phyloP scores from a whole-genome alignment of 2,113 vertebrate genomes.

The Gymnobelideus leadbeateri region DNA sequence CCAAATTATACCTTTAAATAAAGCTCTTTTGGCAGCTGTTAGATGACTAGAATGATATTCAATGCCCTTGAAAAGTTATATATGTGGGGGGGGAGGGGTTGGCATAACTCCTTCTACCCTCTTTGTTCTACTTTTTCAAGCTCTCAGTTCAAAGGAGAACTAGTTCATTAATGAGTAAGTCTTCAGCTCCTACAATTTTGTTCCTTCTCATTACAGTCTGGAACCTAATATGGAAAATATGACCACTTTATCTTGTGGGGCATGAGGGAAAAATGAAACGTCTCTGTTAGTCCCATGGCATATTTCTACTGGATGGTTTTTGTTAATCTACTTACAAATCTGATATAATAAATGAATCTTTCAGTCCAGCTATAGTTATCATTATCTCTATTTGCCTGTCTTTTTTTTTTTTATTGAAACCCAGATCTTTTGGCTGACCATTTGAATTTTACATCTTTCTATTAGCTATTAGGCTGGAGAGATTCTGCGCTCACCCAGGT shows the following conservation, averaged over 20 bases:
- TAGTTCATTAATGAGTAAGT: constrained; percentile 80
- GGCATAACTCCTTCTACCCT: constrained; percentile 60
- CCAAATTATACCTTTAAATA: constrained; percentile 2
- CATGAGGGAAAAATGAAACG: constrained; percentile 68
- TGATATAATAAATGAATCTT: background rate
- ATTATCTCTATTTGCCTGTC: background rate
- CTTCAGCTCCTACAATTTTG: constrained; percentile 61
- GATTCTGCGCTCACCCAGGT: background rate
- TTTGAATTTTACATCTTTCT: background rate
- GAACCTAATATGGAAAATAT: constrained; percentile 77
- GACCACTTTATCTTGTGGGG: constrained; percentile 69
- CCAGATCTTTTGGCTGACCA: background rate
- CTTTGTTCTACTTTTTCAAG: constrained; percentile 78
- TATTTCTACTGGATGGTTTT: constrained; percentile 53
- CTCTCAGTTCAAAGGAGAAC: constrained; percentile 66
- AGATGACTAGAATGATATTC: constrained; percentile 68
- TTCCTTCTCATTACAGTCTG: constrained; percentile 66
- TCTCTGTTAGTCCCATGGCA: constrained; percentile 67
- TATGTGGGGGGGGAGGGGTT: constrained; percentile 42
- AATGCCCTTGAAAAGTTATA: constrained; percentile 76
- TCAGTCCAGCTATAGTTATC: background rate
- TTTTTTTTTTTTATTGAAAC: background rate
- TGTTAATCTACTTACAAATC: constrained; percentile 64
- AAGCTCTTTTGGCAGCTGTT: background rate
- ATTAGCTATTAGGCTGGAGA: background rate